Evolutionary conservation across 2,888 invertebrate genomes (phyloP).

Genomic region (Bimastos eiseni): DNA sequence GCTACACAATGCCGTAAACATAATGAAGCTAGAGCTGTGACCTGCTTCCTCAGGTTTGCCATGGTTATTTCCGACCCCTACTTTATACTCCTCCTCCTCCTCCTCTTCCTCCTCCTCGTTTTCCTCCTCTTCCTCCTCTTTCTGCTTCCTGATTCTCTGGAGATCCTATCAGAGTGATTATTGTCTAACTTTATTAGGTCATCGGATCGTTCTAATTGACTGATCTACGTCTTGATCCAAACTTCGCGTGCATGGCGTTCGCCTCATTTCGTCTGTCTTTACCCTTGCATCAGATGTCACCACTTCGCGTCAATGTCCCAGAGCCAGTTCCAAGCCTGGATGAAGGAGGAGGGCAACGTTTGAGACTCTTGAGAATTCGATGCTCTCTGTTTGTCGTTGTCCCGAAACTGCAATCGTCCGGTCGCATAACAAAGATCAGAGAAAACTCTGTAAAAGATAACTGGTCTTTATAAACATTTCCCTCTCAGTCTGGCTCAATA

Average conservation of each 20-base stretch:
- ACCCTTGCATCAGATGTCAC: background rate
- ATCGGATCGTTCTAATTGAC: background rate
- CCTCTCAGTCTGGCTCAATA: too few species aligned
- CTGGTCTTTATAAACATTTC: too few species aligned
- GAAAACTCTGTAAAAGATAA: too few species aligned
- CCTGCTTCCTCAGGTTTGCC: background rate
- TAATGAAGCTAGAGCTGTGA: background rate
- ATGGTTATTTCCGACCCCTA: background rate
- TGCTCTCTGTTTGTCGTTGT: too few species aligned
- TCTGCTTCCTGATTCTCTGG: too few species aligned
- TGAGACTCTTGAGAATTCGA: too few species aligned
- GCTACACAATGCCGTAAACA: background rate
- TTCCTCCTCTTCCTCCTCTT: background rate
- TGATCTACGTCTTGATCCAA: background rate
- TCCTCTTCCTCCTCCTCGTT: background rate
- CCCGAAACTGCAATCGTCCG: too few species aligned
- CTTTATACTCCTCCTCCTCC: background rate
- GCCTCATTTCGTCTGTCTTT: background rate
- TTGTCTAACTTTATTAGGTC: background rate
- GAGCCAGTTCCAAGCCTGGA: too few species aligned
- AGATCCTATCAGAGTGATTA: background rate
- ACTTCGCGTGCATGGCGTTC: background rate
- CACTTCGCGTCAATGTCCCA: too few species aligned
- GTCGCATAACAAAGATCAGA: too few species aligned
- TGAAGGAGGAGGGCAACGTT: too few species aligned